These are phyloP conservation scores for Ornithoptera alexandrae DNA, from an alignment of 2,888 invertebrate genomes.

Conservation along the genomic window DNA sequence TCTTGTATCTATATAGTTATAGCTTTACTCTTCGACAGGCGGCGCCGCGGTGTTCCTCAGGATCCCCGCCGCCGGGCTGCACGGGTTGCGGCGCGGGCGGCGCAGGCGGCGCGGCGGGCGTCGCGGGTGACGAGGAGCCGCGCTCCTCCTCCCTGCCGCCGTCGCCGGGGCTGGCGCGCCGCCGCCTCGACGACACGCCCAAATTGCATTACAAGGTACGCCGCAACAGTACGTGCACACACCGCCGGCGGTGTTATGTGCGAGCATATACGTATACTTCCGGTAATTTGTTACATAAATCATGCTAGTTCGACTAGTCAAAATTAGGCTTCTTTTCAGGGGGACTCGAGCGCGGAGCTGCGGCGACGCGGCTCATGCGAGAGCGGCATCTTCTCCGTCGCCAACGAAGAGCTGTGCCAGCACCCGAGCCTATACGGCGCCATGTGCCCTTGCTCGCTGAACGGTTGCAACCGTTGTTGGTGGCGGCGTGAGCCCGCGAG, in stretches of 20 bases:
- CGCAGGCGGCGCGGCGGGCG: constrained; percentile 29
- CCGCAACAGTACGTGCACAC: constrained; percentile 12
- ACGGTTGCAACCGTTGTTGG: constrained; percentile 72
- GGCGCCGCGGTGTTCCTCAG: constrained; percentile 42
- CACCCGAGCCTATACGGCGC: constrained; percentile 57
- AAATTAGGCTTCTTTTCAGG: constrained; percentile 31
- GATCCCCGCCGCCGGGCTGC: constrained; percentile 34
- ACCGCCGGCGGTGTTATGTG: too few relatives aligned
- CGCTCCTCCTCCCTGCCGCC: constrained; percentile 63
- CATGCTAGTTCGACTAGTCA: too few relatives aligned
- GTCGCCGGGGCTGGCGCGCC: constrained; percentile 56
- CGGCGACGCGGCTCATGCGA: constrained; percentile 91
- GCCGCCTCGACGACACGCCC: constrained; percentile 43
- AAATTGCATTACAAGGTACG: constrained; percentile 34
- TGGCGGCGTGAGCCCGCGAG: constrained; percentile 49
- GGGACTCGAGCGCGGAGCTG: constrained; percentile 43
- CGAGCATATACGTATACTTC: too few relatives aligned
- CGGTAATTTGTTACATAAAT: too few relatives aligned
- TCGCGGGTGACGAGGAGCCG: constrained; percentile 47
- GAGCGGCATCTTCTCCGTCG: constrained; percentile 93
- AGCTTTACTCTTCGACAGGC: constrained; percentile 74
- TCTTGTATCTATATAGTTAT: too few relatives aligned
- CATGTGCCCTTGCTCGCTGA: constrained; percentile 68
- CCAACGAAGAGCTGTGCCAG: constrained; percentile 86
- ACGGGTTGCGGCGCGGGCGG: constrained; percentile 24